Evolutionary conservation across 2,797 vertebrate species (phyloP), one percentile per base, ranked within the genome.

Genomic region (Bradypus variegatus): DNA sequence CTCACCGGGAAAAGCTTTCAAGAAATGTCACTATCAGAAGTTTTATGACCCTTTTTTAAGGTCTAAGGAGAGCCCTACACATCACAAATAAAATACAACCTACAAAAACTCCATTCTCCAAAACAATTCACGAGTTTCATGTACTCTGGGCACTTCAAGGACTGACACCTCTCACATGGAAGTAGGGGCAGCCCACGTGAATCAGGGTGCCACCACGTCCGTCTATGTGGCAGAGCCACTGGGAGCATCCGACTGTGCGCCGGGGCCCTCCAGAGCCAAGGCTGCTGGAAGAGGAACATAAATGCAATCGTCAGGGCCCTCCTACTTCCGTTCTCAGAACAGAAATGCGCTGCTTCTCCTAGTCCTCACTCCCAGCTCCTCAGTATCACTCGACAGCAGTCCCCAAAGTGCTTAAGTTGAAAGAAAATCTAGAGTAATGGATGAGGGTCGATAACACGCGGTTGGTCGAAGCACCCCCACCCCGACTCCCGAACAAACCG

Each of bases 241-340:
- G 94, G 94, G 92, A 87, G 90, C 90, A 90, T 93, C 96, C 80
- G 6, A 88, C 80, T 36, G 90, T 2, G 90, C 78, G 84, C 53
- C 72, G 0, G 33, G 80, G 94, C 90, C 84, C 92, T 91, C 62
- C 29, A 23, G 65, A 55, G 73, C 90, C 18, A 13, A 62, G 90
- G 94, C 94, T 36, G 85, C 81, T 69, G 93, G 81, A 91, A 94
- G 86, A 91, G 78, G 89, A 93, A 91, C 91, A 64, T 0, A 62
- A 55, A 69, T 29, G 87, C 87, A 83, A 73, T 77, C 94, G 67
- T 85, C 89, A 23, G 60, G 79, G 89, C 76, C 94, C 88, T 93
- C 93, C 94, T 88, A 93, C 92, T 96, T 96, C 95, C 94, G 95
- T 94, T 83, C 94, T 79, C 95, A 72, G 67, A 75, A 79, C 89